Evolutionary conservation across 2,888 invertebrate species (phyloP).

Genomic region (Limulus polyphemus): DNA sequence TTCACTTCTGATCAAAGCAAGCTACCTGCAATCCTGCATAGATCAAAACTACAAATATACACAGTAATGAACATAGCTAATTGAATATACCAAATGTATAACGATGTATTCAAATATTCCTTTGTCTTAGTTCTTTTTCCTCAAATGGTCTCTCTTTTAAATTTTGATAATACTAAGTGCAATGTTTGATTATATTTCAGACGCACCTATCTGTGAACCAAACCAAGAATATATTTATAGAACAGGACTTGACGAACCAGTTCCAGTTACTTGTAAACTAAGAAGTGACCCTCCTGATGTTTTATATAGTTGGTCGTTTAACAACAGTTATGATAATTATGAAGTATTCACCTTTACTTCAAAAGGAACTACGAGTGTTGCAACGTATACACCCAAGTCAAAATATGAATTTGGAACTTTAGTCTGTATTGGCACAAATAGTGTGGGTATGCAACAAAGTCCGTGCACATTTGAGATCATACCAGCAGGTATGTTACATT

Average conservation of each 20-base stretch:
- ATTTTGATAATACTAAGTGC: too few relatives aligned
- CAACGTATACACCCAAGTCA: conserved; percentile 74
- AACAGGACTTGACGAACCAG: conserved; percentile 47
- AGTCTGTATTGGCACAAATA: conserved; percentile 65
- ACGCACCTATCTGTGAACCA: too few relatives aligned
- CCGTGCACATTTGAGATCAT: conserved; percentile 86
- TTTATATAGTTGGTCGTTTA: conserved; percentile 85
- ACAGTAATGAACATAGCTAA: too few relatives aligned
- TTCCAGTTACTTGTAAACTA: conserved; percentile 54
- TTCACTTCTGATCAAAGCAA: too few relatives aligned
- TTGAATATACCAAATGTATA: too few relatives aligned
- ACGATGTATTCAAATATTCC: too few relatives aligned
- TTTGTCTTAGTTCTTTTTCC: too few relatives aligned
- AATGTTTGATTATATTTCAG: too few relatives aligned
- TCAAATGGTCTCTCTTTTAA: too few relatives aligned
- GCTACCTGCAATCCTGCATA: too few relatives aligned
- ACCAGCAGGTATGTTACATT: conserved; percentile 55
- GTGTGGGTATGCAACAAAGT: conserved; percentile 66
- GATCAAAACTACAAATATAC: too few relatives aligned
- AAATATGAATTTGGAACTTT: conserved; percentile 83
- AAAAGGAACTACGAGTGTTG: conserved; percentile 62
- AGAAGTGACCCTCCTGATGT: conserved; percentile 83
- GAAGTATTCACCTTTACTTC: conserved; percentile 42
- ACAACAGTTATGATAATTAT: conserved; percentile 50
- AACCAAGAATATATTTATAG: too few relatives aligned